These are phyloP conservation scores for Oscheius sp. DNA, from an alignment of 2,888 invertebrate genomes.

Conservation along the genomic window DNA sequence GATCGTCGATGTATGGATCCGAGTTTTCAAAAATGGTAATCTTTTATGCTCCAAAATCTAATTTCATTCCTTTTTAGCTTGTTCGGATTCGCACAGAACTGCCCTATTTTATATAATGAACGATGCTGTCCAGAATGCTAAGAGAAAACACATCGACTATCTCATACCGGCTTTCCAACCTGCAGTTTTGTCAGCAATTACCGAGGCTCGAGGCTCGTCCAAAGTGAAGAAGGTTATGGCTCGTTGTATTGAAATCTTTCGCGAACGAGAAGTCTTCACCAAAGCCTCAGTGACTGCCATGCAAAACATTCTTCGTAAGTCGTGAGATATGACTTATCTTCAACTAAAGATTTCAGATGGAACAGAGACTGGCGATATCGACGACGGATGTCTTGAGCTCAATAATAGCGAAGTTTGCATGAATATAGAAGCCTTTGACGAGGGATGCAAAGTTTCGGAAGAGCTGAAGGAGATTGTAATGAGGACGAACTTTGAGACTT, in stretches of 20 bases:
- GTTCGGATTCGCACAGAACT: constrained; percentile 75
- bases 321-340: too few relatives aligned
- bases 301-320: constrained; percentile 60
- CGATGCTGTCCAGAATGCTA: constrained; percentile 93
- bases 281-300: constrained; percentile 84
- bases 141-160: constrained; percentile 58
- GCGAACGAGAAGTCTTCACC: constrained; percentile 79
- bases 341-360: constrained; percentile 25
- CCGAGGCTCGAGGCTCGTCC: constrained; percentile 24
- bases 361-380: constrained; percentile 48
- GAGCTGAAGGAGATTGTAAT: constrained; percentile 44
- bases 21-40: constrained; percentile 62
- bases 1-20: constrained; percentile 65
- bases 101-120: constrained; percentile 98
- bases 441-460: constrained; percentile 35
- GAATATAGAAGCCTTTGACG: constrained; percentile 46
- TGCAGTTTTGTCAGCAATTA: constrained; percentile 52
- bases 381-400: constrained; percentile 50
- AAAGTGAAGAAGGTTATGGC: constrained; percentile 69
- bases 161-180: constrained; percentile 58
- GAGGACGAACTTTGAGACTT: constrained; percentile 47
- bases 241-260: constrained; percentile 76
- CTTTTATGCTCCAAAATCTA: neutral
- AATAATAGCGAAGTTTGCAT: constrained; percentile 45
- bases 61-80: constrained; percentile 26